A percentile compares a stretch with the other conserved stretches of the same genome.
Evolutionary conservation across 2,888 invertebrate genomes (phyloP).

Genomic region (Holacanthella duospinosa): DNA sequence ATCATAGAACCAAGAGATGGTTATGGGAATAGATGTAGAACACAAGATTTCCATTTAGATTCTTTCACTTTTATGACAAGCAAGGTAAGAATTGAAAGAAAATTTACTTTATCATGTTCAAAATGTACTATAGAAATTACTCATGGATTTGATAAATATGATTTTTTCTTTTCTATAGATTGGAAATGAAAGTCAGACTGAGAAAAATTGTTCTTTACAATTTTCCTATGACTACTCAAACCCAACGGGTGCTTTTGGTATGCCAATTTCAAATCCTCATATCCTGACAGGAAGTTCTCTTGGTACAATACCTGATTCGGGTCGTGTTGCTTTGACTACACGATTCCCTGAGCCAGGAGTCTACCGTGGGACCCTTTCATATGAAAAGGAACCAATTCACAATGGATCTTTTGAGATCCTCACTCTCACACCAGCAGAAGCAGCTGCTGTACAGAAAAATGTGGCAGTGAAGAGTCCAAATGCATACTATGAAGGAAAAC

Average conservation of each 20-base stretch:
- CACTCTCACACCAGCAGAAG: slow-evolving; percentile 49
- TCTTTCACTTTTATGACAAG: slow-evolving; percentile 32
- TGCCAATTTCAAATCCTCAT: slow-evolving; percentile 2
- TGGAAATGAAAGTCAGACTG: slow-evolving; percentile 22
- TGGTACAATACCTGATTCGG: slow-evolving; percentile 19
- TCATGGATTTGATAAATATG: slow-evolving; percentile 4
- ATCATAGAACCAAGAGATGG: slow-evolving; percentile 84
- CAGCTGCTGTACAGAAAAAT: slow-evolving; percentile 74
- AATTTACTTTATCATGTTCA: neutral
- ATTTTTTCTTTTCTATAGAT: slow-evolving; percentile 15
- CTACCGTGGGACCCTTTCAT: slow-evolving; percentile 29
- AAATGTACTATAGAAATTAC: neutral
- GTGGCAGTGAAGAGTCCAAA: slow-evolving; percentile 73
- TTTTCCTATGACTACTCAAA: slow-evolving; percentile 26
- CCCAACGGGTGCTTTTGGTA: neutral
- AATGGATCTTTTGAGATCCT: slow-evolving; percentile 37
- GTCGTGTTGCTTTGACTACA: slow-evolving; percentile 26
- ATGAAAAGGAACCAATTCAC: slow-evolving; percentile 35
- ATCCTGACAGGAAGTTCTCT: too few species aligned
- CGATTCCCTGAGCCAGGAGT: slow-evolving; percentile 34
- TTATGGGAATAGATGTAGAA: slow-evolving; percentile 68
- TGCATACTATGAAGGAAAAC: slow-evolving; percentile 73
- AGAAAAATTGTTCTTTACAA: slow-evolving; percentile 34
- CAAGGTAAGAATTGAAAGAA: slow-evolving; percentile 24
- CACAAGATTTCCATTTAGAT: slow-evolving; percentile 32